Percentiles rank a stretch among this genome's conserved stretches.
Evolutionary conservation across 2,888 invertebrate genomes (phyloP).

Genomic region (Tinea semifulvella): DNA sequence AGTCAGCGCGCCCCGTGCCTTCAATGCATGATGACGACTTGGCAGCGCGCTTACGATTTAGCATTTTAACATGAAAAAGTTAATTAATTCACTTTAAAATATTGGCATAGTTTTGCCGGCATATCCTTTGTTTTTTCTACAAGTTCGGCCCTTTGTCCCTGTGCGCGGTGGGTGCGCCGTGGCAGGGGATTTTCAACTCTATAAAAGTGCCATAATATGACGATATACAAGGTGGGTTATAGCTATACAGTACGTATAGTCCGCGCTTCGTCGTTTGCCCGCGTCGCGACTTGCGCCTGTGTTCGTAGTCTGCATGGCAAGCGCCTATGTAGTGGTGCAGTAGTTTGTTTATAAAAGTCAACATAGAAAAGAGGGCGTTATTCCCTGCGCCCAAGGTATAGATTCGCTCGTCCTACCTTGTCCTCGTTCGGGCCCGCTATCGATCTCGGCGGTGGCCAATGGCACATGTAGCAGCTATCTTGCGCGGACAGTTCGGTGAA

Average conservation of each 20-base stretch:
- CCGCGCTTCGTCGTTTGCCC: slow-evolving; percentile 41
- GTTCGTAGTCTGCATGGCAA: slow-evolving; percentile 44
- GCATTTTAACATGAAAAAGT: neutral
- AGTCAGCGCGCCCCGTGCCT: slow-evolving; percentile 39
- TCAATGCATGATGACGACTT: slow-evolving; percentile 30
- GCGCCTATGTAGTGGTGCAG: slow-evolving; percentile 48
- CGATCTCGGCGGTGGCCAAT: slow-evolving; percentile 72
- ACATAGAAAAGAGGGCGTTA: slow-evolving; percentile 46
- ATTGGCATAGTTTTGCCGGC: slow-evolving; percentile 32
- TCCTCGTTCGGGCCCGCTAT: slow-evolving; percentile 63
- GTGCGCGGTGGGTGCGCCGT: slow-evolving; percentile 54
- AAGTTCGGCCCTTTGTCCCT: slow-evolving; percentile 62
- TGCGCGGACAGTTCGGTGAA: slow-evolving; percentile 58
- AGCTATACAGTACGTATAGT: too few relatives aligned
- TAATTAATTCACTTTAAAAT: neutral
- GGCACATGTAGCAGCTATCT: slow-evolving; percentile 65
- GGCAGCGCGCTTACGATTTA: slow-evolving; percentile 37
- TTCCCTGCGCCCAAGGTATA: slow-evolving; percentile 36
- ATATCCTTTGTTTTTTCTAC: slow-evolving; percentile 57
- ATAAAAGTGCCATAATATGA: slow-evolving; percentile 56
- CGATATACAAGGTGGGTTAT: slow-evolving; percentile 39
- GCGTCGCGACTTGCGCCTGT: slow-evolving; percentile 52
- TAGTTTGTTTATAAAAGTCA: slow-evolving; percentile 69
- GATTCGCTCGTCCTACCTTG: slow-evolving; percentile 24
- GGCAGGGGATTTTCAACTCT: slow-evolving; percentile 60